Percentiles rank a stretch among this genome's conserved stretches.
Evolutionary conservation across 2,797 vertebrate species (phyloP).

Genomic region (Bradypus variegatus): DNA sequence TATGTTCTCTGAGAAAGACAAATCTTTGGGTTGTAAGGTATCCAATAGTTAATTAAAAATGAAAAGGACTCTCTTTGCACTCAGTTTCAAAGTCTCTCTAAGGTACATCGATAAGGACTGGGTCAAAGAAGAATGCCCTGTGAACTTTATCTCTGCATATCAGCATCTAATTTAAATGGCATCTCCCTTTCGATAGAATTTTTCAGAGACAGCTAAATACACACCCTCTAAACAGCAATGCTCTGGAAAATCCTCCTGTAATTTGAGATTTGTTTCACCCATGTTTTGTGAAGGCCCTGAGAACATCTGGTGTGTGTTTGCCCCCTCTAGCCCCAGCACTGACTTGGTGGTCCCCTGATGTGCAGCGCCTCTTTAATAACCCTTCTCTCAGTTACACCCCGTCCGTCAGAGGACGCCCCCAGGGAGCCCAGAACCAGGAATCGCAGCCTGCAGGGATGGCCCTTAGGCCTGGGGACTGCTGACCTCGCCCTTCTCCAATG

Average conservation of each 20-base stretch:
- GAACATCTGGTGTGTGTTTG: not conserved
- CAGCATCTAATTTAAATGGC: not conserved
- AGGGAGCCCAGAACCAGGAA: not conserved
- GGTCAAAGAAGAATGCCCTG: not conserved
- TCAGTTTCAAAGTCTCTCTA: not conserved
- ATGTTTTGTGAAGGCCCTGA: not conserved
- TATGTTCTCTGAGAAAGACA: not conserved
- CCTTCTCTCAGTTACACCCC: not conserved
- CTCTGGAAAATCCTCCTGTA: not conserved
- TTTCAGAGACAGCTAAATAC: not conserved
- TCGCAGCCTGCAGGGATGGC: not conserved
- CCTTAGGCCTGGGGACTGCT: not conserved
- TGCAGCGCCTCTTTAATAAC: not conserved
- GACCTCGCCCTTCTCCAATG: not conserved
- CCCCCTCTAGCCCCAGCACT: too few relatives aligned
- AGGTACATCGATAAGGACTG: not conserved
- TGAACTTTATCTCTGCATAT: not conserved
- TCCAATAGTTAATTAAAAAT: not conserved
- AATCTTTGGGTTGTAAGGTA: not conserved
- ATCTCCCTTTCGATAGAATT: not conserved
- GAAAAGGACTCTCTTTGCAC: not conserved
- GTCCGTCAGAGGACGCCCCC: fast-evolving
- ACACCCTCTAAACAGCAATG: not conserved
- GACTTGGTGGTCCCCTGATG: not conserved
- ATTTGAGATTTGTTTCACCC: not conserved